These are phyloP conservation scores for Sarcophaga subvicina DNA, from an alignment of 2,888 invertebrate genomes.

Conservation along the genomic window DNA sequence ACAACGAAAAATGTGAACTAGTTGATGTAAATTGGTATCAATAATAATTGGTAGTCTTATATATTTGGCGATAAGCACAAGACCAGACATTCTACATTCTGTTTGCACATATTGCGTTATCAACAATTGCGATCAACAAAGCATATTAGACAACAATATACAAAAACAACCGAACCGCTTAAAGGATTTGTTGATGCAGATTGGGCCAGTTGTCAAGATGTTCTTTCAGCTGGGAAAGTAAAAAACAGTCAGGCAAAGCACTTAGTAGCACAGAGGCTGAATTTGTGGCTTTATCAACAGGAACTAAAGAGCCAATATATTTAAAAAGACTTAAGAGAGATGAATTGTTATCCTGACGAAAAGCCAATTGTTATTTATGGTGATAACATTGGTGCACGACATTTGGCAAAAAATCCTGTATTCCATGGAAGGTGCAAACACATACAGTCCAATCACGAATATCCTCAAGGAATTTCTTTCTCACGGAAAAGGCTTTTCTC, in stretches of 20 bases:
- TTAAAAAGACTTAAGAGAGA: too few species aligned
- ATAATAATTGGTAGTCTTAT: constrained; percentile 25
- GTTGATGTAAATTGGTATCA: constrained; percentile 14
- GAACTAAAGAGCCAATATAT: background rate
- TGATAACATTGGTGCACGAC: too few species aligned
- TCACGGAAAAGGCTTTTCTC: too few species aligned
- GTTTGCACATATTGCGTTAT: background rate
- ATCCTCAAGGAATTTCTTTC: too few species aligned
- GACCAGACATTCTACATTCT: constrained; percentile 29
- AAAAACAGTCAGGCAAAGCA: background rate
- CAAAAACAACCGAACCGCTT: background rate
- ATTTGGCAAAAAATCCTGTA: too few species aligned
- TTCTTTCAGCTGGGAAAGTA: too few species aligned
- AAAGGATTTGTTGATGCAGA: background rate
- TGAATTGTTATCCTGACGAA: background rate
- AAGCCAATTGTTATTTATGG: too few species aligned
- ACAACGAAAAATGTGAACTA: background rate
- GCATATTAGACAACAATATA: too few species aligned
- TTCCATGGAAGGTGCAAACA: too few species aligned
- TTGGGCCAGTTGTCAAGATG: background rate
- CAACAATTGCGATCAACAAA: too few species aligned
- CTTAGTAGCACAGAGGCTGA: background rate
- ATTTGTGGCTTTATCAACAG: too few species aligned
- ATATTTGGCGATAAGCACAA: constrained; percentile 14
- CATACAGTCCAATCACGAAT: too few species aligned